These are phyloP conservation scores for Crambe crambe DNA, from an alignment of 37 sponge, comb jelly and placozoan genomes.

Conservation along the genomic window DNA sequence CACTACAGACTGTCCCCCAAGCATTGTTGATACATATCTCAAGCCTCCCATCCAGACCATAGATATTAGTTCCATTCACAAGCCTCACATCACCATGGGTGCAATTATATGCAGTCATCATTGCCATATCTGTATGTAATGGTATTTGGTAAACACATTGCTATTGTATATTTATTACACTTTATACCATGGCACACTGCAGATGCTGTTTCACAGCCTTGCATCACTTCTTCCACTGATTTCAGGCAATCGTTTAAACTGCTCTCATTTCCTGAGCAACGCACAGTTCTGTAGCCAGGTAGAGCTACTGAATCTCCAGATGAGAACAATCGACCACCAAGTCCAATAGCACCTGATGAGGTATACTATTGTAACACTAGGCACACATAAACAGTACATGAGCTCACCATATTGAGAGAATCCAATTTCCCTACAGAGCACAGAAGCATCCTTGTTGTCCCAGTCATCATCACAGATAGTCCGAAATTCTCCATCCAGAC, in stretches of 20 bases:
- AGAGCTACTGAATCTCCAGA: not conserved
- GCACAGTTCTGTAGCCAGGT: slow-evolving; percentile 12
- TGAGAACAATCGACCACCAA: slow-evolving; percentile 3
- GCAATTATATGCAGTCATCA: slow-evolving; percentile 1
- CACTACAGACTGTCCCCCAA: slow-evolving; percentile 48
- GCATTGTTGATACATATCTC: slow-evolving; percentile 56
- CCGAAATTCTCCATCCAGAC: slow-evolving; percentile 8
- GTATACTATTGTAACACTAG: not conserved
- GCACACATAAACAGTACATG: not conserved
- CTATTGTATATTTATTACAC: not conserved
- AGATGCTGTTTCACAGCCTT: slow-evolving; percentile 32
- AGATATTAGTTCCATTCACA: slow-evolving; percentile 1
- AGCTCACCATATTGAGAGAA: slow-evolving; percentile 29
- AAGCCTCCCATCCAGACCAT: slow-evolving; percentile 37
- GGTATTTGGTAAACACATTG: too few species aligned
- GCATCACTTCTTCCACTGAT: not conserved
- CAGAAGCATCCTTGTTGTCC: slow-evolving; percentile 39
- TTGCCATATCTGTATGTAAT: not conserved
- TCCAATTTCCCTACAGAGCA: slow-evolving; percentile 33
- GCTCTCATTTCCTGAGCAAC: slow-evolving; percentile 34
- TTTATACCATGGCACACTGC: slow-evolving; percentile 34
- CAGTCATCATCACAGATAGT: slow-evolving; percentile 35
- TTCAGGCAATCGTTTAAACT: not conserved
- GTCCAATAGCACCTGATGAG: slow-evolving; percentile 14
- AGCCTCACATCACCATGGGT: slow-evolving; percentile 20